These are phyloP conservation scores for Momotus momota DNA, from an alignment of 2,797 vertebrate species.

Conservation along the genomic window DNA sequence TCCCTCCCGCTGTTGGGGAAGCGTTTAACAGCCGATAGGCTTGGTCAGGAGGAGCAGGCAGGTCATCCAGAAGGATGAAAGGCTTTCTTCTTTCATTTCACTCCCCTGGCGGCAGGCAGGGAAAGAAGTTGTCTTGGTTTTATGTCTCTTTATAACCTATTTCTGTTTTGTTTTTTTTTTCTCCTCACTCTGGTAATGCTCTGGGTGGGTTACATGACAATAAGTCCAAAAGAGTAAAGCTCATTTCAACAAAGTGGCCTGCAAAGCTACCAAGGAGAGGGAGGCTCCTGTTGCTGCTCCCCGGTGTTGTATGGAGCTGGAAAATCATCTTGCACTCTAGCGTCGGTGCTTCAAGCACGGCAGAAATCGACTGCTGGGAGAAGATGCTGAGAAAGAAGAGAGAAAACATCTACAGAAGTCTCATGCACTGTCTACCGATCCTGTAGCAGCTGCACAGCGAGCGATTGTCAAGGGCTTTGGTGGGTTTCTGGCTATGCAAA, in stretches of 20 bases:
- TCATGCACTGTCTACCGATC: accelerated
- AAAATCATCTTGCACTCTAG: not conserved
- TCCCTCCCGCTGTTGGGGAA: not conserved
- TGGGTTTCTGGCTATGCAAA: not conserved
- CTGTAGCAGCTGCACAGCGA: not conserved
- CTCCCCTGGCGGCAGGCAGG: not conserved
- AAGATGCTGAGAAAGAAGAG: not conserved
- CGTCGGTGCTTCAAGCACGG: accelerated
- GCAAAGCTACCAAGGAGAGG: not conserved
- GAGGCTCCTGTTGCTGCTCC: not conserved
- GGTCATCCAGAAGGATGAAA: not conserved
- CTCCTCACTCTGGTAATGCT: not conserved
- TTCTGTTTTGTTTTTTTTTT: not conserved
- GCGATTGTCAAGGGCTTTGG: accelerated
- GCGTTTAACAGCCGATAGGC: not conserved
- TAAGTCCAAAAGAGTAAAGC: not conserved
- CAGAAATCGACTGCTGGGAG: not conserved
- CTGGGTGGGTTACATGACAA: accelerated
- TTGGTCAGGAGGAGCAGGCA: not conserved
- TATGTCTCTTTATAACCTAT: not conserved
- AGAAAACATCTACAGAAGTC: not conserved
- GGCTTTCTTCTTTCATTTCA: not conserved
- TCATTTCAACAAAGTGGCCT: not conserved
- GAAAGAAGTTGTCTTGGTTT: not conserved
- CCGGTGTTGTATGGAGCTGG: not conserved